These are phyloP conservation scores for Emys orbicularis DNA, from an alignment of 2,797 vertebrate species.

Conservation along the genomic window DNA sequence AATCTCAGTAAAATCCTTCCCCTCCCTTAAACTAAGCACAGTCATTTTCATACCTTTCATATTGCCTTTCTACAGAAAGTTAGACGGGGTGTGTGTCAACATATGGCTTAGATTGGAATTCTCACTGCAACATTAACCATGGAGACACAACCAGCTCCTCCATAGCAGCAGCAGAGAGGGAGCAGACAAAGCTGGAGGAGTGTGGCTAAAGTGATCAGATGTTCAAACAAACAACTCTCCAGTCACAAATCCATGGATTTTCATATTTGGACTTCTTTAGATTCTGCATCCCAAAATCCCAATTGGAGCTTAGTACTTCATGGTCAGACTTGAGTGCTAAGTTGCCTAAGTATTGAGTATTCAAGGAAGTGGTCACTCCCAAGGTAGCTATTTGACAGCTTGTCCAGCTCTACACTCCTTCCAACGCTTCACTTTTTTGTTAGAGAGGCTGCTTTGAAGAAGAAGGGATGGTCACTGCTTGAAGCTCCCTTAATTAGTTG, in stretches of 20 bases:
- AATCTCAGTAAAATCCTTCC: constrained; percentile 47
- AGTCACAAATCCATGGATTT: constrained; percentile 21
- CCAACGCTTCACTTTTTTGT: background rate
- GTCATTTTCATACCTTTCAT: constrained; percentile 30
- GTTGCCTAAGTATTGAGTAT: background rate
- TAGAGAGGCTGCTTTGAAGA: constrained; percentile 12
- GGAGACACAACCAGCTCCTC: constrained; percentile 27
- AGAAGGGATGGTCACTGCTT: background rate
- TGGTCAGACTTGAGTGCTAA: background rate
- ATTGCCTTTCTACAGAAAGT: constrained; percentile 20
- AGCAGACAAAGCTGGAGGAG: background rate
- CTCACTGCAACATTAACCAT: constrained; percentile 36
- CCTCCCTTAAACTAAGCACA: constrained; percentile 32
- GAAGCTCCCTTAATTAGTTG: background rate
- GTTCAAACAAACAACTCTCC: constrained; percentile 23
- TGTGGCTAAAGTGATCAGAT: constrained; percentile 28
- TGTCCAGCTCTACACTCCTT: background rate
- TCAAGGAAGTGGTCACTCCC: background rate
- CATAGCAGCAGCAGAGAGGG: background rate
- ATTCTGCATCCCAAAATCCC: constrained; percentile 14
- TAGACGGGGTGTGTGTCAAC: background rate
- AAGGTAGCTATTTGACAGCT: background rate
- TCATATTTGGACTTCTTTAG: constrained; percentile 8
- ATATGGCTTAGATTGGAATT: constrained; percentile 50
- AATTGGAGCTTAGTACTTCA: background rate